Conservation (phyloP, 2,888 invertebrate species). For the Macaria notata region DNA sequence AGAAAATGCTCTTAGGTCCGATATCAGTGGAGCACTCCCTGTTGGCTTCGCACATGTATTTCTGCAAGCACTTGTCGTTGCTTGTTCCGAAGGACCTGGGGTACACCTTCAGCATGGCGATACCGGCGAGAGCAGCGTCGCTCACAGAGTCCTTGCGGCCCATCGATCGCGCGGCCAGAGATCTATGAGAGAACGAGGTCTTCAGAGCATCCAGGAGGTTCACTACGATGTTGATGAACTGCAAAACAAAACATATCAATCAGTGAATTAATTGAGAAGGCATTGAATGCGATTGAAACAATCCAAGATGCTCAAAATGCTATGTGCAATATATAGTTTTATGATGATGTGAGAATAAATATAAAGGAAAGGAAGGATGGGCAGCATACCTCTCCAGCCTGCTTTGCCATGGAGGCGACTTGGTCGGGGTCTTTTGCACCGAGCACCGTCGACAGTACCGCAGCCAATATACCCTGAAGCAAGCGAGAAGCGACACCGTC, state of each 20-base stretch:
- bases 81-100: constrained; percentile 89
- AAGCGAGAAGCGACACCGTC: constrained; percentile 82
- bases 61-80: constrained; percentile 92
- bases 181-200: constrained; percentile 95
- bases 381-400: constrained; percentile 95
- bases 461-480: constrained; percentile 95
- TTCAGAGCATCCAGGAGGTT: constrained; percentile 95
- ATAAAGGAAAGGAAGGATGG: constrained; percentile 68
- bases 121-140: constrained; percentile 93
- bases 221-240: constrained; percentile 96
- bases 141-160: constrained; percentile 95
- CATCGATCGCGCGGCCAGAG: constrained; percentile 90
- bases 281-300: not conserved
- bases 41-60: constrained; percentile 95
- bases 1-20: constrained; percentile 92
- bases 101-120: constrained; percentile 94
- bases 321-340: constrained; percentile 11
- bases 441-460: constrained; percentile 94
- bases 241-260: constrained; percentile 32
- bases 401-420: constrained; percentile 96
- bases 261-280: not conserved
- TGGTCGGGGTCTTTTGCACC: constrained; percentile 95
- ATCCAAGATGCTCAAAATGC: not conserved
- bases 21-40: constrained; percentile 92
- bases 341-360: constrained; percentile 32